phyloP scores from a whole-genome alignment of 2,888 invertebrate genomes.

The Notocelia uddmanniana region DNA sequence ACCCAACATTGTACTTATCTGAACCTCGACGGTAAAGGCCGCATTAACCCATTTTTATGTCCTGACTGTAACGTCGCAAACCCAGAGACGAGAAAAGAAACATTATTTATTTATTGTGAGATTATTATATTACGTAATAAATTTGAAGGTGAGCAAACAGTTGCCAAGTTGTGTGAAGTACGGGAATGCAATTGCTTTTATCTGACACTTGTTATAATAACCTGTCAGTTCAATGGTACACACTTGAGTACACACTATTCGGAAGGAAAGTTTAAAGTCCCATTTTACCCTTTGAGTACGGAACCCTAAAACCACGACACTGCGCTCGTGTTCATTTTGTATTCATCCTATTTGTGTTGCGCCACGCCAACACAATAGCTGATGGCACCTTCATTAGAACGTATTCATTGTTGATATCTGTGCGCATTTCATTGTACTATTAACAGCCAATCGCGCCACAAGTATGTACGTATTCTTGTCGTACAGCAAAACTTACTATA shows the following conservation, averaged over 20 bases:
- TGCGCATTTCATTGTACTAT: background rate
- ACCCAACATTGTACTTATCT: constrained; percentile 15
- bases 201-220: constrained; percentile 4
- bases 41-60: constrained; percentile 24
- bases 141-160: constrained; percentile 1
- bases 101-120: constrained; percentile 15
- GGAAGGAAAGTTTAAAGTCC: too few relatives aligned
- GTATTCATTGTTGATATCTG: constrained; percentile 9
- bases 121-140: constrained; percentile 14
- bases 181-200: constrained; percentile 7
- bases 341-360: constrained; percentile 19
- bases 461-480: too few relatives aligned
- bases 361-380: background rate
- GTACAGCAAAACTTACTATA: too few relatives aligned
- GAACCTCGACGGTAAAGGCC: constrained; percentile 24
- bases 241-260: too few relatives aligned
- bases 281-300: too few relatives aligned
- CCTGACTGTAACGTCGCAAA: background rate
- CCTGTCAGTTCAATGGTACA: background rate
- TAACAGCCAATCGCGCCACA: background rate
- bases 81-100: constrained; percentile 3
- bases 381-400: constrained; percentile 15
- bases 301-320: too few relatives aligned
- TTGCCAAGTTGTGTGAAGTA: constrained; percentile 1
- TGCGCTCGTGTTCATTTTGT: constrained; percentile 1